A percentile compares a stretch with the other conserved stretches of the same genome.
Conservation (phyloP, 2,113 vertebrate genomes). For the Campylorhamphus procurvoides region DNA sequence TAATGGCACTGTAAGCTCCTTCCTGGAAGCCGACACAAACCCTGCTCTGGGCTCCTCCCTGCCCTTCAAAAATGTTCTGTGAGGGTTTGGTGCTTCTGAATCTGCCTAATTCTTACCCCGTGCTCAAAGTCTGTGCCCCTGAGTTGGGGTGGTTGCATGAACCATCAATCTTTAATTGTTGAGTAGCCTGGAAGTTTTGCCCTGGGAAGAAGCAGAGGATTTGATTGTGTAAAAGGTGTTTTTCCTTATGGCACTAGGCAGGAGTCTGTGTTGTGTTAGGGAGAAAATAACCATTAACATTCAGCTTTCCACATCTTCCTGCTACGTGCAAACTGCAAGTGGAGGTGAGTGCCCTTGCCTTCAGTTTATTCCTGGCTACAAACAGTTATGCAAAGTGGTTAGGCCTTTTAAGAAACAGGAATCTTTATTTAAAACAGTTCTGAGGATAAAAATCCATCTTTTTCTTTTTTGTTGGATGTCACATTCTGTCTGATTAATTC, state of each 20-base stretch:
- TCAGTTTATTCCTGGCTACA: not conserved
- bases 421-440: not conserved
- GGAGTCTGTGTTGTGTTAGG: not conserved
- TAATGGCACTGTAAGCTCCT: not conserved
- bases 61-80: not conserved
- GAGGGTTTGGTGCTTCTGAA: not conserved
- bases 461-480: not conserved
- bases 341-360: not conserved
- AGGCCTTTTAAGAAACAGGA: not conserved
- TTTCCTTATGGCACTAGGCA: not conserved
- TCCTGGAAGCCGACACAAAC: not conserved
- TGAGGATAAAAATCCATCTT: not conserved
- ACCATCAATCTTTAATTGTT: not conserved
- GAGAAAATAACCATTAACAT: not conserved
- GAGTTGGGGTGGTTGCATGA: not conserved
- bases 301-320: not conserved
- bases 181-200: not conserved
- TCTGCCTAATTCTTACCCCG: not conserved
- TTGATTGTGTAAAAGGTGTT: not conserved
- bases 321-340: not conserved
- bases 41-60: not conserved
- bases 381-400: not conserved
- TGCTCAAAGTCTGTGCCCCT: not conserved
- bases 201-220: not conserved
- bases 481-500: constrained; percentile 16